A percentile compares a stretch with the other conserved stretches of the same genome.
These are phyloP conservation scores for Pelecanus crispus DNA, from an alignment of 2,113 vertebrate species.

Conservation along the genomic window DNA sequence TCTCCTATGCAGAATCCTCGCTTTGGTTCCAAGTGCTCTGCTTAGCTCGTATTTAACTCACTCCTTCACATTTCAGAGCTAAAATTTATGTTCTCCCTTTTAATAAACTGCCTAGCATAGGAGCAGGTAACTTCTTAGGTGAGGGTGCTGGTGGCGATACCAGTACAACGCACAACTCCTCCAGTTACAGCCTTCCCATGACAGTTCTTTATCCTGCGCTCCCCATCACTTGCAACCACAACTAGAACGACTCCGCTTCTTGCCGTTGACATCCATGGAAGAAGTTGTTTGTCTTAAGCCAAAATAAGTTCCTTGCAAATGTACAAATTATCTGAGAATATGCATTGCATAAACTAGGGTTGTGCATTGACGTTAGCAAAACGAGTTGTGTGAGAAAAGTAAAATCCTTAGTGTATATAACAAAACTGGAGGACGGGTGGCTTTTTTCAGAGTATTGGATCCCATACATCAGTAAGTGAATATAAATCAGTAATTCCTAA, in stretches of 20 bases:
- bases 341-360: background rate
- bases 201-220: background rate
- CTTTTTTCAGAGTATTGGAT: background rate
- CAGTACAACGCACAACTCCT: background rate
- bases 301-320: background rate
- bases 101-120: background rate
- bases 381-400: rapidly evolving
- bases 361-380: background rate
- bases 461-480: background rate
- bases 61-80: background rate
- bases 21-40: background rate
- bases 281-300: background rate
- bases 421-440: background rate
- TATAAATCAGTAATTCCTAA: background rate
- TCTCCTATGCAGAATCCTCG: background rate
- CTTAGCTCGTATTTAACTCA: background rate
- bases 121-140: background rate
- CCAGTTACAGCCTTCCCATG: background rate
- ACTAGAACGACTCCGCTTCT: background rate
- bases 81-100: background rate
- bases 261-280: background rate
- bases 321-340: background rate
- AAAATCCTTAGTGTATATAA: background rate
- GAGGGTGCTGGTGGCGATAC: background rate
- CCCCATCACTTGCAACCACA: background rate